Conservation (phyloP, 2,113 vertebrate species). For the Panthera tigris region DNA sequence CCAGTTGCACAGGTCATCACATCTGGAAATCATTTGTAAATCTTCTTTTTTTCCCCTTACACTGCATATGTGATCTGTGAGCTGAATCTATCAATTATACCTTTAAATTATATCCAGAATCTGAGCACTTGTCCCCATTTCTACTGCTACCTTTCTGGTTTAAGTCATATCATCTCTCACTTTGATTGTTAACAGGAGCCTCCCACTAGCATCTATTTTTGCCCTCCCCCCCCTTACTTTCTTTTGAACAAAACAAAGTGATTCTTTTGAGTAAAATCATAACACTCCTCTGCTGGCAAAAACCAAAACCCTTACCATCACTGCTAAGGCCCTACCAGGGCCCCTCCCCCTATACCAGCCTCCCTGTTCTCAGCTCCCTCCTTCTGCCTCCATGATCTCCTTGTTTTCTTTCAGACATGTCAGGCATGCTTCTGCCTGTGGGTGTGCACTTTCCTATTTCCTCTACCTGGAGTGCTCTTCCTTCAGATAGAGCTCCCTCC, state of each 20-base stretch:
- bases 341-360: fast-evolving
- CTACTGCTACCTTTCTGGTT: background rate
- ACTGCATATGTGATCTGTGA: background rate
- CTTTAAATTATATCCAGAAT: background rate
- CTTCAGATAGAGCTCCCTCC: background rate
- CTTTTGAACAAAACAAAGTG: background rate
- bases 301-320: fast-evolving
- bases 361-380: background rate
- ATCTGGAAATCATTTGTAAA: background rate
- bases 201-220: background rate
- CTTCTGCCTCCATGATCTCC: background rate
- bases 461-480: background rate
- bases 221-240: background rate
- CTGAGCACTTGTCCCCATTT: background rate
- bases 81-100: background rate
- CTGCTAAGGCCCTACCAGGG: background rate
- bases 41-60: background rate
- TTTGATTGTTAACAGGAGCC: background rate
- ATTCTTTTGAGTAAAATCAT: background rate
- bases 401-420: background rate
- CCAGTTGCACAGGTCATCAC: background rate
- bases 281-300: background rate
- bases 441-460: background rate
- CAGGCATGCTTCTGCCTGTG: background rate
- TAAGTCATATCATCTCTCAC: background rate